Conservation (phyloP, 2,888 invertebrate species). For the Meliscaeva auricollis region DNA sequence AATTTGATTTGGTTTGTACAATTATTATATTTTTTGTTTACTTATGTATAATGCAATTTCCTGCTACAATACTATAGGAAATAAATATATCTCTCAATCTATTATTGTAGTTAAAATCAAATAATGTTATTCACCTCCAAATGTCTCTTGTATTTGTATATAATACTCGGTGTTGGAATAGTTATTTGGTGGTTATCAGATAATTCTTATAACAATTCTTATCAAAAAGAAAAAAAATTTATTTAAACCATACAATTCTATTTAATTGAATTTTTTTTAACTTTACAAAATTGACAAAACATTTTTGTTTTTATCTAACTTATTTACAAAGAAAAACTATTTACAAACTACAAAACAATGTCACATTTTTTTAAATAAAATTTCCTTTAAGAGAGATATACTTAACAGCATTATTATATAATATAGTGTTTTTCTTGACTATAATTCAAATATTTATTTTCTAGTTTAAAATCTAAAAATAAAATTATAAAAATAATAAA, state of each 20-base stretch:
- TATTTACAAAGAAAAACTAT: background rate
- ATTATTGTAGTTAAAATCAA: background rate
- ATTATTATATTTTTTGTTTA: background rate
- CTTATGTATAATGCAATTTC: background rate
- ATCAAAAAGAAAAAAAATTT: background rate
- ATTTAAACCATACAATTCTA: background rate
- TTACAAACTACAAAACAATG: constrained; percentile 5
- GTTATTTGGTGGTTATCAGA: background rate
- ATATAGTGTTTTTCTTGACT: constrained; percentile 20
- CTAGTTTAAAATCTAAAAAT: constrained; percentile 10
- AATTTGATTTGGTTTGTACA: background rate
- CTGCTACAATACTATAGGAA: background rate
- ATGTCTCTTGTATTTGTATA: background rate
- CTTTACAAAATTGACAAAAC: background rate
- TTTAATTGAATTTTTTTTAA: no score
- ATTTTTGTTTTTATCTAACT: background rate
- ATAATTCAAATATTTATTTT: constrained; percentile 22
- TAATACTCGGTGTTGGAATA: background rate
- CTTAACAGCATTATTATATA: constrained; percentile 17
- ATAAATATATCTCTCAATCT: background rate
- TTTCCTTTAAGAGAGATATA: constrained; percentile 40
- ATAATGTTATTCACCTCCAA: background rate
- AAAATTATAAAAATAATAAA: constrained; percentile 36
- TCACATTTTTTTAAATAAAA: constrained; percentile 21
- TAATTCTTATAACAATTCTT: background rate